Evolutionary conservation across 2,113 vertebrate species (phyloP).

Genomic region (Anhinga rufa): DNA sequence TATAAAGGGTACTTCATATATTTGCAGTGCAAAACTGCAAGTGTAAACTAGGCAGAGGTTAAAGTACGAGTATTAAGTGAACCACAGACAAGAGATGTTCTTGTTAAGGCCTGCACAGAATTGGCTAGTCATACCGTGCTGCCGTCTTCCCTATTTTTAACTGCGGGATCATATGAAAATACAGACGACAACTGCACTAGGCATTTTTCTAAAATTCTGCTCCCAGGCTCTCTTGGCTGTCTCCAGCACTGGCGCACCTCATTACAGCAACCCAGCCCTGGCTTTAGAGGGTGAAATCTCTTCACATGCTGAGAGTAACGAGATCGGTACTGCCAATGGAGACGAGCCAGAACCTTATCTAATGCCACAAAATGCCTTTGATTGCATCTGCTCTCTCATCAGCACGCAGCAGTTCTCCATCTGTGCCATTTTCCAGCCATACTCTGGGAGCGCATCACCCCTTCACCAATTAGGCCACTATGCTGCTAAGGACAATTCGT

Average conservation of each 20-base stretch:
- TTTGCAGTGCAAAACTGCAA: neutral
- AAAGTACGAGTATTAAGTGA: neutral
- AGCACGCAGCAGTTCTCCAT: neutral
- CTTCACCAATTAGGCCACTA: neutral
- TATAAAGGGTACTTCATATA: neutral
- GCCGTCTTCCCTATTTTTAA: neutral
- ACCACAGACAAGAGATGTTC: neutral
- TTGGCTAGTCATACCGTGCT: neutral
- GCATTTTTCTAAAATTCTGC: neutral
- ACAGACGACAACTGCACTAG: neutral
- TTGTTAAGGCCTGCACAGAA: constrained; percentile 24
- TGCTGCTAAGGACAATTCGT: neutral
- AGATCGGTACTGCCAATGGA: neutral
- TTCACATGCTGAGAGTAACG: neutral
- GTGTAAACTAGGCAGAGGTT: neutral
- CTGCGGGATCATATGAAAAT: neutral
- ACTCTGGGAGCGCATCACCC: neutral
- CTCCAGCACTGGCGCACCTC: neutral
- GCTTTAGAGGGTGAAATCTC: neutral
- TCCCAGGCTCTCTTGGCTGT: neutral
- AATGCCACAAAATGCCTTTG: neutral
- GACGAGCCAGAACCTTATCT: neutral
- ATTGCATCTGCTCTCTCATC: neutral
- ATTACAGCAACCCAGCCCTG: neutral
- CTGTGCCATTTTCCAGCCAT: neutral